Evolutionary conservation across 2,797 vertebrate genomes (phyloP).

Genomic region (Gila robusta): DNA sequence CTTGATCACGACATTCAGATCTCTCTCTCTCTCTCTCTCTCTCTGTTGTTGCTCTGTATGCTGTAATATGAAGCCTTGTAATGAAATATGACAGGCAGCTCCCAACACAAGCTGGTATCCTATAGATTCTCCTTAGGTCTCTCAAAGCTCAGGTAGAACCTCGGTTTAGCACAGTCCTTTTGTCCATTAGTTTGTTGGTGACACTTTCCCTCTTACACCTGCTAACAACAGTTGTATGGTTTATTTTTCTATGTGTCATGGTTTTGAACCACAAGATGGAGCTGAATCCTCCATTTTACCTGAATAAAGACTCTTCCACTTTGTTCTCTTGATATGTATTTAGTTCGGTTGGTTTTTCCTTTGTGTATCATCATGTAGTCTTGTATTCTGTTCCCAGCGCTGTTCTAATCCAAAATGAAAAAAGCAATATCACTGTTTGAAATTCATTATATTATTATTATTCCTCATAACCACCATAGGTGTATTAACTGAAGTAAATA

Average conservation of each 20-base stretch:
- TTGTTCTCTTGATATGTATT: slow-evolving; percentile 69
- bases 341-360: slow-evolving; percentile 68
- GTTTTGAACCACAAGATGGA: slow-evolving; percentile 63
- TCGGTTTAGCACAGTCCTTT: slow-evolving; percentile 56
- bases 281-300: slow-evolving; percentile 75
- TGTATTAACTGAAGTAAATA: slow-evolving; percentile 97
- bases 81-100: slow-evolving; percentile 43
- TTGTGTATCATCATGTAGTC: slow-evolving; percentile 80
- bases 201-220: slow-evolving; percentile 58
- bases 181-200: slow-evolving; percentile 41
- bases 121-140: slow-evolving; percentile 55
- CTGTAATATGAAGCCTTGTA: slow-evolving; percentile 54
- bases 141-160: slow-evolving; percentile 70
- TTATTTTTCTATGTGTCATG: slow-evolving; percentile 66
- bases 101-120: slow-evolving; percentile 42
- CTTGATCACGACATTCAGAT: slow-evolving; percentile 32
- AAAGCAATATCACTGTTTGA: slow-evolving; percentile 96
- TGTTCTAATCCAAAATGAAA: slow-evolving; percentile 92
- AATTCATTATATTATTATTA: slow-evolving; percentile 85
- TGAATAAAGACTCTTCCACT: slow-evolving; percentile 67
- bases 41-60: slow-evolving; percentile 45
- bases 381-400: slow-evolving; percentile 89
- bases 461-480: slow-evolving; percentile 95
- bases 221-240: slow-evolving; percentile 54
- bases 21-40: slow-evolving; percentile 4